phyloP scores from a whole-genome alignment of 2,888 invertebrate species.

The Ennomos quercinarius region DNA sequence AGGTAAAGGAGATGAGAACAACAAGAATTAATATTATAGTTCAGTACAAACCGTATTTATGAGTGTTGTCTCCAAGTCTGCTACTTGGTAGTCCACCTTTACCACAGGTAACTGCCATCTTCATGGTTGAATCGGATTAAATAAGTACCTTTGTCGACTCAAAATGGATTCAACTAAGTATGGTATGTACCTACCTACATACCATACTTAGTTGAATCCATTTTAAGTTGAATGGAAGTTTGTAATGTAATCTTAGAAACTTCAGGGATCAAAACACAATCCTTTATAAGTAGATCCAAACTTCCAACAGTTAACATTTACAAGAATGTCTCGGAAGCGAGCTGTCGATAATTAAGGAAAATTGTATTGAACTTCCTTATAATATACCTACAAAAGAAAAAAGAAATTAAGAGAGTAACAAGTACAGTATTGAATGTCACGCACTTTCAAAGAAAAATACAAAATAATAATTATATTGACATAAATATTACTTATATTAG shows the following conservation, averaged over 20 bases:
- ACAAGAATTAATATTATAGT: no score
- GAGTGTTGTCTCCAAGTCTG: no score
- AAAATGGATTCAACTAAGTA: slow-evolving; percentile 8
- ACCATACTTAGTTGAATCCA: no score
- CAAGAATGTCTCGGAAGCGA: slow-evolving; percentile 18
- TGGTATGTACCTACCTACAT: no score
- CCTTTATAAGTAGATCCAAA: slow-evolving; percentile 6
- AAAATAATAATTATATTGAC: no score
- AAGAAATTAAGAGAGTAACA: neutral
- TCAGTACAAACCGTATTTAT: no score
- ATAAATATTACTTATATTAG: no score
- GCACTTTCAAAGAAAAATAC: neutral
- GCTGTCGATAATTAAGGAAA: slow-evolving; percentile 1
- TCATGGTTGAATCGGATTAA: no score
- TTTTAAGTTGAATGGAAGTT: slow-evolving; percentile 21
- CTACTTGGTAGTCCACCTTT: no score
- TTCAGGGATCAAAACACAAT: slow-evolving; percentile 11
- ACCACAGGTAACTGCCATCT: no score
- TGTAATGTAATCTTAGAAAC: neutral
- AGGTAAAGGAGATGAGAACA: no score
- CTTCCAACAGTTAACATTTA: slow-evolving; percentile 12
- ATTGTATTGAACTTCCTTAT: slow-evolving; percentile 8
- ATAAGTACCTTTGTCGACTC: neutral
- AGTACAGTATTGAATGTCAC: neutral
- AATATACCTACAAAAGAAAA: neutral